Conservation (phyloP, 2,797 vertebrate genomes). For the Poecile montanus region DNA sequence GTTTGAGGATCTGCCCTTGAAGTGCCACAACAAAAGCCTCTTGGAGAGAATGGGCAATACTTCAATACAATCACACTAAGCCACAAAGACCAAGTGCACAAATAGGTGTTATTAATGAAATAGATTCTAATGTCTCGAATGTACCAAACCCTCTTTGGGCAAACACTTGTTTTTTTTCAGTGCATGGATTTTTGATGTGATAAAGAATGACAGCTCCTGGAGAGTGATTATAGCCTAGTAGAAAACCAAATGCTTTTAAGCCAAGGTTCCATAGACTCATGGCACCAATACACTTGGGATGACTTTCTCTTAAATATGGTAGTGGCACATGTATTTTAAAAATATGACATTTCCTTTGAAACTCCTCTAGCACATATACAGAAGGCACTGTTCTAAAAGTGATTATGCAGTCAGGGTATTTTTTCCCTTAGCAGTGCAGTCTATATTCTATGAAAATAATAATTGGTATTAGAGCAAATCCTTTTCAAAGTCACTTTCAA, state of each 20-base stretch:
- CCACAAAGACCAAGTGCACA: background rate
- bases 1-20: background rate
- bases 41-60: background rate
- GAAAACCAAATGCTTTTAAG: conserved; percentile 30
- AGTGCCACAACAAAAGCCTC: background rate
- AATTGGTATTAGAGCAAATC: background rate
- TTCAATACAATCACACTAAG: background rate
- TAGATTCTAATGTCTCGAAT: background rate
- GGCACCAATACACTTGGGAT: background rate
- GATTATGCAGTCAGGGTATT: background rate
- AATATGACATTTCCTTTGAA: background rate
- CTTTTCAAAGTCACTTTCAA: background rate
- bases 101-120: background rate
- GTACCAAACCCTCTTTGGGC: background rate
- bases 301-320: background rate
- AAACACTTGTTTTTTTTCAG: background rate
- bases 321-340: background rate
- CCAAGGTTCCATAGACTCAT: background rate
- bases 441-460: background rate
- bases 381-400: background rate
- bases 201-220: conserved; percentile 47
- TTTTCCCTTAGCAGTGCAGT: background rate
- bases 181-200: background rate
- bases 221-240: conserved; percentile 1
- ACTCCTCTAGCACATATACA: background rate